Conservation (phyloP, 1,140 invertebrate species). For the Sitodiplosis mosellana region DNA sequence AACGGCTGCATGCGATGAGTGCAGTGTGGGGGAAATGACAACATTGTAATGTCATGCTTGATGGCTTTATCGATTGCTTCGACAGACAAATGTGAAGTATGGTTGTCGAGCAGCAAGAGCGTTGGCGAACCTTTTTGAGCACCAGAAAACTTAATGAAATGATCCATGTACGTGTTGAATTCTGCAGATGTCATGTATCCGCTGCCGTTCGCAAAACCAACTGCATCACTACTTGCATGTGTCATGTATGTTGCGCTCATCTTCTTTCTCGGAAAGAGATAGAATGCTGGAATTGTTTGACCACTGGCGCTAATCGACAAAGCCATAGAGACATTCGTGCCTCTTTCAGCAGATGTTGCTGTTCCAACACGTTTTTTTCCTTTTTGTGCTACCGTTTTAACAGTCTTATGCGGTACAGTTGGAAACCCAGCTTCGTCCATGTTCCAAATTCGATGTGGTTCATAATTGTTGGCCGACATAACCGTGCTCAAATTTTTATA, state of each 20-base stretch:
- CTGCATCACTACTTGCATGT: constrained; percentile 18
- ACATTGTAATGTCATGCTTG: constrained; percentile 18
- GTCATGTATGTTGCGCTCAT: constrained; percentile 14
- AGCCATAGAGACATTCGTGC: constrained; percentile 16
- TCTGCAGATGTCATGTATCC: constrained; percentile 17
- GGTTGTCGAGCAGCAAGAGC: constrained; percentile 22
- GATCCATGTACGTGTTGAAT: constrained; percentile 18
- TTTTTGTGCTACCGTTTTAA: constrained; percentile 17
- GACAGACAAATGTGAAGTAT: constrained; percentile 23
- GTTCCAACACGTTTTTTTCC: constrained; percentile 16
- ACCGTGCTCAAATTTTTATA: neutral
- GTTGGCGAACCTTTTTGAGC: constrained; percentile 12
- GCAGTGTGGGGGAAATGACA: constrained; percentile 28
- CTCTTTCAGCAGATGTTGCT: constrained; percentile 16
- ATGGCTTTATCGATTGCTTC: too few relatives aligned
- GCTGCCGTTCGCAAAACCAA: constrained; percentile 11
- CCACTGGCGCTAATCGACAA: constrained; percentile 16
- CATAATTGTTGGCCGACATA: neutral
- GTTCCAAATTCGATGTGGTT: constrained; percentile 16
- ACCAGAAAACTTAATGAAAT: constrained; percentile 21
- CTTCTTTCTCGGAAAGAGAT: constrained; percentile 22
- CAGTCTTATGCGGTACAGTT: constrained; percentile 16
- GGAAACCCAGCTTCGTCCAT: constrained; percentile 21
- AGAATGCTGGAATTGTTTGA: constrained; percentile 16
- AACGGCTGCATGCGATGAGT: constrained; percentile 29